These are phyloP conservation scores for Dendrocopos noguchii DNA, from an alignment of 2,113 vertebrate species.

Conservation along the genomic window DNA sequence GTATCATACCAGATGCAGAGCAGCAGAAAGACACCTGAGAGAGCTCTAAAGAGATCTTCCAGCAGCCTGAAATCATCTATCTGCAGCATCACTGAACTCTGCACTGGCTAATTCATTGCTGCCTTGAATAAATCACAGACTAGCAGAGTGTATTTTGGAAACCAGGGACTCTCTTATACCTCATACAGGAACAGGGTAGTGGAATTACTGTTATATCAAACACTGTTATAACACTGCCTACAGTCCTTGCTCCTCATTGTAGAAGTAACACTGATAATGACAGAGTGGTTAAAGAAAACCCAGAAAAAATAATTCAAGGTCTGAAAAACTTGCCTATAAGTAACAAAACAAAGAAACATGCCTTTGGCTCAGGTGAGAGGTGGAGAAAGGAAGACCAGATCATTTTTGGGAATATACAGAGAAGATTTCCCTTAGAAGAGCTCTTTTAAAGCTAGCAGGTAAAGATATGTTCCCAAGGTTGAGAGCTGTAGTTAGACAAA, in stretches of 20 bases:
- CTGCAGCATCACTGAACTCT: neutral
- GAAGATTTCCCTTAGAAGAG: neutral
- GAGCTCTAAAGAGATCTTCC: conserved; percentile 42
- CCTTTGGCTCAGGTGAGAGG: neutral
- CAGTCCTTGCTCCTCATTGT: neutral
- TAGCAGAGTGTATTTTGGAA: neutral
- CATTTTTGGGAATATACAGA: neutral
- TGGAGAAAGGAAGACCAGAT: neutral
- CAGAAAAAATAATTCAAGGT: neutral
- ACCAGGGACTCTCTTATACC: neutral
- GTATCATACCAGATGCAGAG: conserved; percentile 31
- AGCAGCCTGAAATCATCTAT: conserved; percentile 37
- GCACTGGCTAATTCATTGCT: neutral
- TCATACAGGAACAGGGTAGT: neutral
- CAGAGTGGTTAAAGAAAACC: neutral
- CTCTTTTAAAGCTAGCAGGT: neutral
- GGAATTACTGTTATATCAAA: conserved; percentile 11
- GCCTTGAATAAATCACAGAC: conserved; percentile 43
- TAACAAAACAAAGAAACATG: neutral
- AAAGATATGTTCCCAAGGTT: neutral
- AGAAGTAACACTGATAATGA: neutral
- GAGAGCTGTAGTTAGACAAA: neutral
- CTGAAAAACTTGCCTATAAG: neutral
- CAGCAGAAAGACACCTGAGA: conserved; percentile 34
- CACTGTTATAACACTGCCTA: neutral